Base-by-base conservation (phyloP, 2,797 vertebrate genomes). In the Borostomias antarcticus region DNA sequence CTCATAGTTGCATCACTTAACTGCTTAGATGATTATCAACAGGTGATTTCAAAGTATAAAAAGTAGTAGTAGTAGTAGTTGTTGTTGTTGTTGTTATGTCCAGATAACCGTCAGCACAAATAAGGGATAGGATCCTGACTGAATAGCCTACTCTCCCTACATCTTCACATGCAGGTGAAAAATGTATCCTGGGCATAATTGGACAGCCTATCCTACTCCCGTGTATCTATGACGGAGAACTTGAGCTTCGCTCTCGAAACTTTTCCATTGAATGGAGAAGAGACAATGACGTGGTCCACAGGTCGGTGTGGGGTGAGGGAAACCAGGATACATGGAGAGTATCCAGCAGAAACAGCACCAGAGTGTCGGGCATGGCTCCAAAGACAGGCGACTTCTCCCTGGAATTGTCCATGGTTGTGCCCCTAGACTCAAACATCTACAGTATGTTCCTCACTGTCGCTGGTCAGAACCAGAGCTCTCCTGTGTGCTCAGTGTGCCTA, bases 181-280 rank as follows among this genome's bases (percentile, higher is more conserved):
- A 78, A 19, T 91, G 88, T 28, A 32, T 89, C 52, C 53, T 85
- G 0, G 88, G 84, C 4, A 48, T 83, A 0, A 68, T 88, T 0
- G 86, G 87, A 0, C 71, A 47, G 9, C 68, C 80, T 0, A 70
- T 82, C 2, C 28, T 56, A 0, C 79, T 91, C 64, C 79, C 89
- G 35, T 92, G 91, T 70, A 30, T 85, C 9, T 75, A 76, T 43
- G 50, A 77, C 0, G 56, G 75, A 10, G 10, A 28, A 6, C 19
- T 75, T 17, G 21, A 56, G 1, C 4, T 62, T 1, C 19, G 23
- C 19, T 56, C 32, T 1, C 23, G n/a, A 19, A 86, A 88, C 10
- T 23, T 88, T 5, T 80, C 87, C 40, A 50, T 88, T 0, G 83
- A 86, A 77, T 92, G 91, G 91, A 77, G 71, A 72, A 78, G 47